phyloP scores from a whole-genome alignment of 2,888 invertebrate genomes.

The Acrobasis suavella region DNA sequence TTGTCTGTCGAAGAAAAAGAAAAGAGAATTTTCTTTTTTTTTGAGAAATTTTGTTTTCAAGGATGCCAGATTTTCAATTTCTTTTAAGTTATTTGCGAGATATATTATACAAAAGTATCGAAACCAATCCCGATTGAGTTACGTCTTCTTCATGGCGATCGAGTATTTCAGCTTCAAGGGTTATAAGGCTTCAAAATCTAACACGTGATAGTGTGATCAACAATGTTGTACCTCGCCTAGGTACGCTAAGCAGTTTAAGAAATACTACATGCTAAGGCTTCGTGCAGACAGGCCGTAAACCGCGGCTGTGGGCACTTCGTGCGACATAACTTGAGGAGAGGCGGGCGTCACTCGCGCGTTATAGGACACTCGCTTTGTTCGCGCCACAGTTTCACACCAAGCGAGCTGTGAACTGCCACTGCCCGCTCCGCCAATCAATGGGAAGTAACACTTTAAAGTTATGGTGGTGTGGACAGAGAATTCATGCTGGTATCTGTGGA shows the following conservation, averaged over 20 bases:
- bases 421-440: background rate
- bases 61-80: too few species aligned
- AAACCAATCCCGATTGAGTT: too few species aligned
- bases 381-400: background rate
- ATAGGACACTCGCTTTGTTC: background rate
- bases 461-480: background rate
- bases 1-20: too few species aligned
- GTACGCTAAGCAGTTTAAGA: constrained; percentile 1
- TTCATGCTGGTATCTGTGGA: too few species aligned
- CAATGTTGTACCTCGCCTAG: background rate
- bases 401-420: background rate
- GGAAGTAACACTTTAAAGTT: background rate
- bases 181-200: too few species aligned
- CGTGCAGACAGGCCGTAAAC: constrained; percentile 11
- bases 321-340: background rate
- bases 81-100: too few species aligned
- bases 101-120: too few species aligned
- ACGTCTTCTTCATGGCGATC: too few species aligned
- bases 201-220: background rate
- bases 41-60: too few species aligned
- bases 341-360: background rate
- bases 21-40: too few species aligned
- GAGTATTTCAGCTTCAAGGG: background rate
- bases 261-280: background rate
- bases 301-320: background rate